Percentiles rank a stretch among this genome's conserved stretches.
These are phyloP conservation scores for Merluccius polli DNA, from an alignment of 2,797 vertebrate genomes.

Conservation along the genomic window DNA sequence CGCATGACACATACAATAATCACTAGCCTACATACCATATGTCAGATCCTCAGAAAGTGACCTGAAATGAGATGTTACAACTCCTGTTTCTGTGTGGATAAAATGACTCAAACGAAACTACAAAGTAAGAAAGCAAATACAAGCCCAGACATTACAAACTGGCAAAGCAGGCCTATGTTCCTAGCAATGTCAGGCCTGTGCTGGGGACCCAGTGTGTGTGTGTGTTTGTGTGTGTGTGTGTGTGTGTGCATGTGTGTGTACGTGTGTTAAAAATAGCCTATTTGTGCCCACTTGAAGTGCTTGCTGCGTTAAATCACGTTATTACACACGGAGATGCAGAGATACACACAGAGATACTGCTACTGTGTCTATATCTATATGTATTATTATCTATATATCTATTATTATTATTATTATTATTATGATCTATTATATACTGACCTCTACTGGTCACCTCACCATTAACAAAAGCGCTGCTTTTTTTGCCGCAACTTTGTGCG, in stretches of 20 bases:
- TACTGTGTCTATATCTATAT: too few species aligned
- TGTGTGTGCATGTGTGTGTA: background rate
- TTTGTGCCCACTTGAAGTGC: too few species aligned
- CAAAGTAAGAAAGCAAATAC: background rate
- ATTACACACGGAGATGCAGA: too few species aligned
- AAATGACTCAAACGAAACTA: conserved; percentile 45
- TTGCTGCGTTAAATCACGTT: too few species aligned
- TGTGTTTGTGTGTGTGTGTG: background rate
- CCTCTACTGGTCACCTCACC: background rate
- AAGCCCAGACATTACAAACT: background rate
- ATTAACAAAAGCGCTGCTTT: background rate
- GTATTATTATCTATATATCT: too few species aligned
- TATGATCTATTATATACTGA: background rate
- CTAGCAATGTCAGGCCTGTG: background rate
- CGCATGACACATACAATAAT: background rate
- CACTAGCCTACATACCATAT: background rate
- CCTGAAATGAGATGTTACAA: background rate
- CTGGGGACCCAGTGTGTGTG: background rate
- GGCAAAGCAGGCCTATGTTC: background rate
- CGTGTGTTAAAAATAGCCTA: background rate
- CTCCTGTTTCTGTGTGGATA: background rate
- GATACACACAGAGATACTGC: too few species aligned
- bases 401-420: too few species aligned
- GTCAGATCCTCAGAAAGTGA: background rate
- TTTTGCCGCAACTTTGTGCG: background rate